Base-by-base conservation (phyloP, 2,797 vertebrate genomes). In the Glossophaga mutica region DNA sequence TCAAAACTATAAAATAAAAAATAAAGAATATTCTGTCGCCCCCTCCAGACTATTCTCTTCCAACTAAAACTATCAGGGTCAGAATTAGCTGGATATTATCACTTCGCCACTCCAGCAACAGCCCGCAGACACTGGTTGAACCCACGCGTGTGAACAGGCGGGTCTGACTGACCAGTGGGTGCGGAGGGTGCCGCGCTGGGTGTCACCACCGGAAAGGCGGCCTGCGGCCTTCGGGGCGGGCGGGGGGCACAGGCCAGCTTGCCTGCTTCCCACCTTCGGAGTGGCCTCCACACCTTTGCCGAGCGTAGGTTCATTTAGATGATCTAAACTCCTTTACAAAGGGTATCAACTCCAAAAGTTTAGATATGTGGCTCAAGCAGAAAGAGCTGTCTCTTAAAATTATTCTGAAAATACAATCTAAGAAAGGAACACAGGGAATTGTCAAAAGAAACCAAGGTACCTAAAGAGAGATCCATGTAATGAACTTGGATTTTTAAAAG, bases 401-500 rank as follows among this genome's bases (percentile, higher is more conserved):
- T 12, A 50, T 57, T 68, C 78, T 83, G 79, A 79, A 37, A 19
- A 55, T 22, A 39, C 7, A 68, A 48, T 16, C 52, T 68, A 87
- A 67, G 88, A 24, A 94, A 81, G 79, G n/a, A 52, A 44, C 42
- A 86, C 6, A 0, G 15, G 2, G 4, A 59, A 70, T 52, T 79
- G 37, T 52, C 18, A 50, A 82, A 90, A 92, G 44, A 44, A 87
- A 87, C 32, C 79, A 34, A 22, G 29, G 24, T 77, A 73, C 7
- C 46, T 62, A 10, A 5, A 57, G 44, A 83, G 9, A 94, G 15
- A 83, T 11, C 4, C 70, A 57, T 1, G 16, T 32, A 88, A 46
- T n/a, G 19, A 90, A 52, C 34, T 67, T 82, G 12, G 26, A 89
- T 74, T 88, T 94, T 93, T 85, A 16, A 76, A 96, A 89, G 44